A percentile compares a stretch with the other conserved stretches of the same genome.
phyloP scores from a whole-genome alignment of 2,797 vertebrate species.

The Pipistrellus pipistrellus region DNA sequence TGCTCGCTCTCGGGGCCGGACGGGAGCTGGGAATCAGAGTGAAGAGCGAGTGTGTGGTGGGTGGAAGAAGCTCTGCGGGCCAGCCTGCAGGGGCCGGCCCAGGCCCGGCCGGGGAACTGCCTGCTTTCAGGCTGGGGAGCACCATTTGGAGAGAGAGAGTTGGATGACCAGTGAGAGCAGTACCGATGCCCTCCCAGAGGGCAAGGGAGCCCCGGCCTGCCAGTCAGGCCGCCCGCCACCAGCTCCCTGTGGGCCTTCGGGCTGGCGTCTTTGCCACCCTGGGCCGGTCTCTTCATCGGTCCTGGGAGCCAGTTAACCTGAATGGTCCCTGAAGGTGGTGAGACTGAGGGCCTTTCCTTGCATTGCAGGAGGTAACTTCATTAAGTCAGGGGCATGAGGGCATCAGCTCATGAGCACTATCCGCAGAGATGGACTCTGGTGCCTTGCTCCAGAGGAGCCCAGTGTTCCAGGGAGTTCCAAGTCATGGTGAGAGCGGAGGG shows the following conservation, averaged over 20 bases:
- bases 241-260: neutral
- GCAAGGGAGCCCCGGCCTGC: neutral
- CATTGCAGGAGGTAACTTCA: neutral
- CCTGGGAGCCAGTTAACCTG: neutral
- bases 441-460: neutral
- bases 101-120: neutral
- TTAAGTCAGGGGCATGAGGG: neutral
- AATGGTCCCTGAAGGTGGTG: neutral
- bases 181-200: neutral
- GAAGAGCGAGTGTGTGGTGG: rapidly evolving
- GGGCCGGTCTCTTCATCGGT: neutral
- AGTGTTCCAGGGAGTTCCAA: neutral
- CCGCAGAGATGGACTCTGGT: neutral
- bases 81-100: neutral
- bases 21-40: slow-evolving; percentile 45
- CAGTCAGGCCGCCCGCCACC: neutral
- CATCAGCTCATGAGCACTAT: neutral
- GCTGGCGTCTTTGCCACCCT: neutral
- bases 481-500: neutral
- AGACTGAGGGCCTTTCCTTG: neutral
- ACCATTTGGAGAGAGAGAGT: neutral
- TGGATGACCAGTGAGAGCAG: neutral
- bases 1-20: neutral
- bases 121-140: neutral
- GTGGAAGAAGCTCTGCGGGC: neutral